Evolutionary conservation across 2,888 invertebrate genomes (phyloP).

Genomic region (Nephrotoma flavescens): DNA sequence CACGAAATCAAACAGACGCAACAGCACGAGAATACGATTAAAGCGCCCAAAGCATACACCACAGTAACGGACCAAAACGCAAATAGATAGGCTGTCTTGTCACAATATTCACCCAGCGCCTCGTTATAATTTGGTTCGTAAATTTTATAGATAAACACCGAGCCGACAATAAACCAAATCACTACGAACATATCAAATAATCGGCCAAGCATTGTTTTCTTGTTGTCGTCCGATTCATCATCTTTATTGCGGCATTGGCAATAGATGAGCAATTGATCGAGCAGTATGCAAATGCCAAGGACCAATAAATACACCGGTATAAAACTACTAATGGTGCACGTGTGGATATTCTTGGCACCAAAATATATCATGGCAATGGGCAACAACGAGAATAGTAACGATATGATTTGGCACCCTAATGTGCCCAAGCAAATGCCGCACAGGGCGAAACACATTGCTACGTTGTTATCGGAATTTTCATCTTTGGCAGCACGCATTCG

Average conservation of each 20-base stretch:
- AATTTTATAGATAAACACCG: neutral
- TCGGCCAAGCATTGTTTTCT: neutral
- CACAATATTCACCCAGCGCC: neutral
- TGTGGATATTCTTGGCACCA: neutral
- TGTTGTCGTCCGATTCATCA: neutral
- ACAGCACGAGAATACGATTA: neutral
- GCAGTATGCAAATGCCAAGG: neutral
- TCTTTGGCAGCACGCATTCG: neutral
- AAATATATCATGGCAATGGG: neutral
- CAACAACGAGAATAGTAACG: neutral
- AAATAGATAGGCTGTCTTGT: neutral
- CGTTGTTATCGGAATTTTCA: neutral
- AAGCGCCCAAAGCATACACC: neutral
- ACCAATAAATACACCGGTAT: neutral
- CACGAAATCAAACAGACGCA: neutral
- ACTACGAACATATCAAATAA: neutral
- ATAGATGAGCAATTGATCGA: neutral
- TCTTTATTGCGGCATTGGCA: neutral
- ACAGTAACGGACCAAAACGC: neutral
- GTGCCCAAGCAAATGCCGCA: neutral
- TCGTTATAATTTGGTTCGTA: neutral
- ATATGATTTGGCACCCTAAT: neutral
- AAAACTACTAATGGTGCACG: neutral
- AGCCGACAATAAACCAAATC: neutral
- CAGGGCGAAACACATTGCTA: neutral